phyloP scores from a whole-genome alignment of 2,113 vertebrate genomes.

The Fukomys damarensis region DNA sequence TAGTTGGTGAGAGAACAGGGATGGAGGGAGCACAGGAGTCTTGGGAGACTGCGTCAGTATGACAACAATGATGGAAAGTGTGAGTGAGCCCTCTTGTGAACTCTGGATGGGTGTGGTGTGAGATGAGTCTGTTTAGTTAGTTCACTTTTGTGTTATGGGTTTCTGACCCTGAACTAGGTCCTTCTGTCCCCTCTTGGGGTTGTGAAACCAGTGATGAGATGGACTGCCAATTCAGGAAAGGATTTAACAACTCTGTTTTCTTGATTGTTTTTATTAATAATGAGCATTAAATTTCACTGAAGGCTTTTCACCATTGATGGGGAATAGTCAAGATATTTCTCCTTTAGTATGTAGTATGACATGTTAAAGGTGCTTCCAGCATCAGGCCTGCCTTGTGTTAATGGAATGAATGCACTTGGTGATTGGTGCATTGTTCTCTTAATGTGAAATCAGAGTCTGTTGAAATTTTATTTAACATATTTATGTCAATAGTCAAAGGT shows the following conservation, averaged over 20 bases:
- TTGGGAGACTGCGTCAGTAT: no score
- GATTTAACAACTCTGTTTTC: not conserved
- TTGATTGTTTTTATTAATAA: not conserved
- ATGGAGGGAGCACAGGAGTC: no score
- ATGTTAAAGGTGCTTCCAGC: not conserved
- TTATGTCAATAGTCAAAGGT: not conserved
- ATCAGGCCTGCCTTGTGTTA: not conserved
- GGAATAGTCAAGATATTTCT: not conserved
- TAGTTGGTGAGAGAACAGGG: no score
- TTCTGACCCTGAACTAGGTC: no score
- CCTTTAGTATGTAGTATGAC: not conserved
- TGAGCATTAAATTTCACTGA: not conserved
- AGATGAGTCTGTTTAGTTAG: no score
- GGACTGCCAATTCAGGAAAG: no score
- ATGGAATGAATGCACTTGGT: not conserved
- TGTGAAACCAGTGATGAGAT: no score
- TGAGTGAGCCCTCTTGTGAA: no score
- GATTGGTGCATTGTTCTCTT: not conserved
- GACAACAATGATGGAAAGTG: no score
- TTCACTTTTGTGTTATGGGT: no score
- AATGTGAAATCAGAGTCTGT: not conserved
- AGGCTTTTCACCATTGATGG: not conserved
- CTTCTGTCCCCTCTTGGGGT: no score
- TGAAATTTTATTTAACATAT: not conserved
- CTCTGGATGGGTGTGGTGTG: no score